These are phyloP conservation scores for Psephotus haematonotus DNA, from an alignment of 2,113 vertebrate species.

Conservation along the genomic window DNA sequence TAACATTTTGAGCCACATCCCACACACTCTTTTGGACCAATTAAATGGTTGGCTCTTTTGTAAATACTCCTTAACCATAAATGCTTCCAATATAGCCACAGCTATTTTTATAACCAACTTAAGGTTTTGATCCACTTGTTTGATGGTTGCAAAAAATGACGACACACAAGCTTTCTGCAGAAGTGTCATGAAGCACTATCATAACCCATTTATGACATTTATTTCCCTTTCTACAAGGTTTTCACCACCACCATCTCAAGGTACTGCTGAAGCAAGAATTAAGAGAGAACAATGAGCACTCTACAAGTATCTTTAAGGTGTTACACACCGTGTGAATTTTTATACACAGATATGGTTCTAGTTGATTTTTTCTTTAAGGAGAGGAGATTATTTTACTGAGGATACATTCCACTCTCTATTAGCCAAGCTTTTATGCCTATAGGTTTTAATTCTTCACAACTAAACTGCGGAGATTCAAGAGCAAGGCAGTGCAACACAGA, in stretches of 20 bases:
- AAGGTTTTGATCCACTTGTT: neutral
- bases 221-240: neutral
- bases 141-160: accelerated
- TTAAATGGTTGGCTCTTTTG: neutral
- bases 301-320: neutral
- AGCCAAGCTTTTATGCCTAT: neutral
- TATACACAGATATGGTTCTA: neutral
- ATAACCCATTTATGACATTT: neutral
- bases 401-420: neutral
- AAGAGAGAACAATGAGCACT: neutral
- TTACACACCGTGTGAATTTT: neutral
- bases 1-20: neutral
- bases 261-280: neutral
- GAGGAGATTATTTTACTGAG: neutral
- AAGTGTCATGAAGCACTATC: neutral
- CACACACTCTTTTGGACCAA: accelerated
- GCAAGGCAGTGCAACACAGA: neutral
- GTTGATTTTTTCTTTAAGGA: neutral
- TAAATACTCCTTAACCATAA: neutral
- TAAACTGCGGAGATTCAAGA: neutral
- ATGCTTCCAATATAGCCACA: neutral
- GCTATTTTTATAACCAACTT: neutral
- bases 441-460: neutral
- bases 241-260: neutral
- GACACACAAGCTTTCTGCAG: neutral